Conservation (phyloP, 2,797 vertebrate species). For the Epinephelus malabaricus region DNA sequence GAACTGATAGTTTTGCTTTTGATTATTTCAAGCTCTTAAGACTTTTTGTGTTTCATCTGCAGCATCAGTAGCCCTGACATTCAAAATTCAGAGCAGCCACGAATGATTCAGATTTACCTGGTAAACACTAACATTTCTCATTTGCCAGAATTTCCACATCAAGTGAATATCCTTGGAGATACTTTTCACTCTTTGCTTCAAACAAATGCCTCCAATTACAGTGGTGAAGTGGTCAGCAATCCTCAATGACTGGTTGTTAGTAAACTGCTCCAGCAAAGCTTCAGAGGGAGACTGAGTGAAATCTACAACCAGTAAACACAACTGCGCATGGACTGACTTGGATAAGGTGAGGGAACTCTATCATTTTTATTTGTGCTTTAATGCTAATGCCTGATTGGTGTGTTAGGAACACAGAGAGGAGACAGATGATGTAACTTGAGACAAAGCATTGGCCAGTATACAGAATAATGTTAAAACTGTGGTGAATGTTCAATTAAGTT, state of each 20-base stretch:
- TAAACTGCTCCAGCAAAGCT: not conserved
- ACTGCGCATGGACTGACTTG: not conserved
- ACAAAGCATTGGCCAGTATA: not conserved
- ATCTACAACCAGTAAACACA: conserved; percentile 5
- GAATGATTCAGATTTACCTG: conserved; percentile 1
- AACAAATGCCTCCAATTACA: not conserved
- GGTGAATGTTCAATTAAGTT: not conserved
- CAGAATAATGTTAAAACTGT: not conserved
- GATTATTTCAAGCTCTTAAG: not conserved
- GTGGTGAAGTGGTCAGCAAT: conserved; percentile 15
- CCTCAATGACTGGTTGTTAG: not conserved
- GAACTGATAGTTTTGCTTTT: not conserved
- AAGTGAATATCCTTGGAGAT: not conserved
- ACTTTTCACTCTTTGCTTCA: conserved; percentile 10
- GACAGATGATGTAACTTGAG: not conserved
- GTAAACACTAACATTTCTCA: conserved; percentile 8
- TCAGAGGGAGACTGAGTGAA: not conserved
- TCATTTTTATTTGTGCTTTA: conserved; percentile 3
- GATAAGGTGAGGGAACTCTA: not conserved
- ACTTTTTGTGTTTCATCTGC: conserved; percentile 17
- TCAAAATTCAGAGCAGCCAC: conserved; percentile 4
- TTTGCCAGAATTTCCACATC: conserved; percentile 7
- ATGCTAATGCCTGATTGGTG: conserved; percentile 2
- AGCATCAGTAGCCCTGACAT: not conserved
- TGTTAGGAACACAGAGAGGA: not conserved